Percentiles rank a stretch among this genome's conserved stretches.
Evolutionary conservation across 2,797 vertebrate genomes (phyloP).

Genomic region (Gymnocypris eckloni): DNA sequence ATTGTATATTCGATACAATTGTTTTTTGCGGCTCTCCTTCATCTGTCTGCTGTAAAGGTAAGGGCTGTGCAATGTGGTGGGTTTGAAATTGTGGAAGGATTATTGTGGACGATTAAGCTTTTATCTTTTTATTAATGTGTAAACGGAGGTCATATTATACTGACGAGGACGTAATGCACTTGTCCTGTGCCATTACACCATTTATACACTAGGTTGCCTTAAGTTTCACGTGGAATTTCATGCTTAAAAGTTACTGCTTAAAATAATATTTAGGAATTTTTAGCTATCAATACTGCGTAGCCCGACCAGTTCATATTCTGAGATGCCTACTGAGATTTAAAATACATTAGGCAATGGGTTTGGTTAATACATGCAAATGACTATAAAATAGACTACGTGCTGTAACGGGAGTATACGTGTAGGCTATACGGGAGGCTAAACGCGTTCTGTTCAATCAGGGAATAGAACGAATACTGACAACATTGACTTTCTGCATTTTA

Average conservation of each 20-base stretch:
- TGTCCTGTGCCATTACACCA: not conserved
- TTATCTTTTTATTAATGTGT: conserved; percentile 46
- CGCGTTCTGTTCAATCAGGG: not conserved
- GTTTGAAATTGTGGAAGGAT: conserved; percentile 12
- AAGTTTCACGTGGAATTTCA: not conserved
- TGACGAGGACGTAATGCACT: not conserved
- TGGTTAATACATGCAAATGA: not conserved
- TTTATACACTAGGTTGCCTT: not conserved
- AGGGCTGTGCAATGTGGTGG: conserved; percentile 47
- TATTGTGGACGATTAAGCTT: not conserved
- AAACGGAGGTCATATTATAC: not conserved
- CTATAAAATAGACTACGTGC: not conserved
- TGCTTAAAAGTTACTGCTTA: not conserved
- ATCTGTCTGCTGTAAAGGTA: conserved; percentile 87
- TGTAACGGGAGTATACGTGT: not conserved
- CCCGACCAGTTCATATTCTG: not conserved
- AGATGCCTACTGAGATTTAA: not conserved
- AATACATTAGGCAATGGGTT: not conserved
- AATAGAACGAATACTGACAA: not conserved
- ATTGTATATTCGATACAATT: conserved; percentile 86
- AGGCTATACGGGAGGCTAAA: not conserved
- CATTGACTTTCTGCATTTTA: not conserved
- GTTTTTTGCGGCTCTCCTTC: conserved; percentile 84
- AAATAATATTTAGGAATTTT: not conserved
- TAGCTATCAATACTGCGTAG: not conserved